Conservation (phyloP, 1,140 invertebrate species). For the Tachypleus tridentatus region DNA sequence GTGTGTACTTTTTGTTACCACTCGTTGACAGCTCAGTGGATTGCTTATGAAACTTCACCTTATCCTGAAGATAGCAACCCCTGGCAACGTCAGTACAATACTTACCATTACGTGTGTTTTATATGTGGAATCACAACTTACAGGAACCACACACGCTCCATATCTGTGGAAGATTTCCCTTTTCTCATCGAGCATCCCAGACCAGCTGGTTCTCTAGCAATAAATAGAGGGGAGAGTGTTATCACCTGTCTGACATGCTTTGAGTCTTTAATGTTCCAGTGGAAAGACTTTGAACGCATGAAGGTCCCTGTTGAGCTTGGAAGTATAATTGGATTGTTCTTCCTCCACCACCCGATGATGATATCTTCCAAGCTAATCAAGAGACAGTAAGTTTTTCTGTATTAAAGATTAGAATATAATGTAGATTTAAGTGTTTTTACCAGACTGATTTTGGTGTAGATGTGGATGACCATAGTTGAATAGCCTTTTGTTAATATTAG, state of each 20-base stretch:
- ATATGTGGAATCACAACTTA: slow-evolving; percentile 81
- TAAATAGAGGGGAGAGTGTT: slow-evolving; percentile 80
- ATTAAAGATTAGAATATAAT: too few species aligned
- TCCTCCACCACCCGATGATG: slow-evolving; percentile 61
- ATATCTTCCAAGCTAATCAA: too few species aligned
- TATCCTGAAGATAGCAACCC: slow-evolving; percentile 24
- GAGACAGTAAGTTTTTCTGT: too few species aligned
- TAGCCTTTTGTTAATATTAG: too few species aligned
- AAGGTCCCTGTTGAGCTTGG: slow-evolving; percentile 68
- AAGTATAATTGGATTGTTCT: slow-evolving; percentile 81
- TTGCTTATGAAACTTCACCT: slow-evolving; percentile 43
- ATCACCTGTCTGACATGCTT: slow-evolving; percentile 87
- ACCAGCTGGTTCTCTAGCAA: slow-evolving; percentile 61
- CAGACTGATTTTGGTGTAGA: too few species aligned
- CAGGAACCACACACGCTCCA: slow-evolving; percentile 61
- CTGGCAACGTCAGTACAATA: slow-evolving; percentile 62
- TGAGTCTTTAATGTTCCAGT: slow-evolving; percentile 59
- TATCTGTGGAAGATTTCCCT: slow-evolving; percentile 60
- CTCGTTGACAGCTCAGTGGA: slow-evolving; percentile 78
- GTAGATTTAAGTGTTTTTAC: too few species aligned
- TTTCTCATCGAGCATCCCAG: slow-evolving; percentile 60
- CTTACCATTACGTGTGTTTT: slow-evolving; percentile 83
- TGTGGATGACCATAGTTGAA: too few species aligned
- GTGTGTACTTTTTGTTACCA: slow-evolving; percentile 93
- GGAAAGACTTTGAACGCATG: slow-evolving; percentile 71